These are phyloP conservation scores for Sciurus niger DNA, from an alignment of 2,113 vertebrate species.

Conservation along the genomic window DNA sequence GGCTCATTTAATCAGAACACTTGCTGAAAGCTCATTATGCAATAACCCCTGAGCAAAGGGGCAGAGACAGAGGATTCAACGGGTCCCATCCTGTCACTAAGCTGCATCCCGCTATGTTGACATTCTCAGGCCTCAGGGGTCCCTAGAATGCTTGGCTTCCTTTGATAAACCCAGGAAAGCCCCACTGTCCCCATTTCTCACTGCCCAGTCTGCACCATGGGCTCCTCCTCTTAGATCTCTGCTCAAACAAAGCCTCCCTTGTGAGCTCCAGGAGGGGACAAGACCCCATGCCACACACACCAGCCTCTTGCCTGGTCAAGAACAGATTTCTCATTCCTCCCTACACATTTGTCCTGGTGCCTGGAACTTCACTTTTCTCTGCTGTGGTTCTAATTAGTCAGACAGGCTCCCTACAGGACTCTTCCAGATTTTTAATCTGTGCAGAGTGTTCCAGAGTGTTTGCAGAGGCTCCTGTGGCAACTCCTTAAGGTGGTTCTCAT, in stretches of 20 bases:
- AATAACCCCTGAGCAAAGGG: neutral
- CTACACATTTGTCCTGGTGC: neutral
- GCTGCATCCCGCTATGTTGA: too few species aligned
- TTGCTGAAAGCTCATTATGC: neutral
- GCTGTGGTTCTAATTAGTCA: neutral
- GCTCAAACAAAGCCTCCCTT: neutral
- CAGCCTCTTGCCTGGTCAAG: too few species aligned
- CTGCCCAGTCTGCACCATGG: accelerated
- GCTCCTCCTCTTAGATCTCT: neutral
- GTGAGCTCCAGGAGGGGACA: neutral
- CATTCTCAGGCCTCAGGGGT: neutral
- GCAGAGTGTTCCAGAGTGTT: too few species aligned
- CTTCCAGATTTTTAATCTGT: too few species aligned
- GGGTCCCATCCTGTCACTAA: accelerated
- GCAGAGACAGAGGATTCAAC: neutral
- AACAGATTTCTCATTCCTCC: neutral
- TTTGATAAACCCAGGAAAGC: neutral
- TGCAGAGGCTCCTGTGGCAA: too few species aligned
- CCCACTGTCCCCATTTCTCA: neutral
- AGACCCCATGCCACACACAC: neutral
- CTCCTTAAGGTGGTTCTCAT: too few species aligned
- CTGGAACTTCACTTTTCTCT: neutral
- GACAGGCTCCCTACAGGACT: too few species aligned
- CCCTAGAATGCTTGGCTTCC: accelerated
- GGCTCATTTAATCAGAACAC: neutral